Base-by-base conservation (phyloP, 1,140 invertebrate species). In the Conus betulinus region DNA sequence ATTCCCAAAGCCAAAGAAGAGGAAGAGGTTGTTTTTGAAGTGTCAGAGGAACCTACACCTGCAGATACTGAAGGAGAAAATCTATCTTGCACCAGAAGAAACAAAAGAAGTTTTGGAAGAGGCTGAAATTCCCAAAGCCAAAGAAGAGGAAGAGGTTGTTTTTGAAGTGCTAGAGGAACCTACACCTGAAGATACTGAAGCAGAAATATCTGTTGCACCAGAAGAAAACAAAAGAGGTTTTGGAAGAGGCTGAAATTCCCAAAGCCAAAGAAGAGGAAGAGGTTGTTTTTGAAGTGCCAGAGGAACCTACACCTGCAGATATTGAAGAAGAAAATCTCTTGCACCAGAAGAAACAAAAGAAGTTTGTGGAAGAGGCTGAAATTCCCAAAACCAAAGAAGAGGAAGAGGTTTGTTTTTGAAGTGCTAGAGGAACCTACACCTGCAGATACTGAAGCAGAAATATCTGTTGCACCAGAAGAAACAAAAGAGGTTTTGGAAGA, bases 261-360 rank as follows among this genome's bases (percentile, higher is more conserved):
- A 17, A 90, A 84, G 39, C 87, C 51, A 51, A 23, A 84, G 88
- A 89, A 51, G 87, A 83, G 63, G 90, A 86, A 88, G 91, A 91
- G 74, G 87, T 85, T 39, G 86, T 27, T 52, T 63, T 88, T 82
- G 53, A 63, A 20, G 27, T 88, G n/a, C n/a, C 74, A 25, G 87
- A 88, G 27, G 78, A 85, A 85, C 57, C 60, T 17, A 20, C 39
- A 86, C 85, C 84, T 57, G 87, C 88, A 67, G 91, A 91, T 57
- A 74, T 87, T 81, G 89, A 89, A 17, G 82, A 53, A 57, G 82
- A 53, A n/a, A 57, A 53, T 84, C 85, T 71, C 20, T 85, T 55
- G 60, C 92, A 27, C 7, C 23, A 60, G 27, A 60, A 84, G 52
- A 17, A 76, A n/a, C 20, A 60, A 57, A 53, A 39, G n/a, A 83